Conservation (phyloP, 2,113 vertebrate species). For the Nerophis ophidion region DNA sequence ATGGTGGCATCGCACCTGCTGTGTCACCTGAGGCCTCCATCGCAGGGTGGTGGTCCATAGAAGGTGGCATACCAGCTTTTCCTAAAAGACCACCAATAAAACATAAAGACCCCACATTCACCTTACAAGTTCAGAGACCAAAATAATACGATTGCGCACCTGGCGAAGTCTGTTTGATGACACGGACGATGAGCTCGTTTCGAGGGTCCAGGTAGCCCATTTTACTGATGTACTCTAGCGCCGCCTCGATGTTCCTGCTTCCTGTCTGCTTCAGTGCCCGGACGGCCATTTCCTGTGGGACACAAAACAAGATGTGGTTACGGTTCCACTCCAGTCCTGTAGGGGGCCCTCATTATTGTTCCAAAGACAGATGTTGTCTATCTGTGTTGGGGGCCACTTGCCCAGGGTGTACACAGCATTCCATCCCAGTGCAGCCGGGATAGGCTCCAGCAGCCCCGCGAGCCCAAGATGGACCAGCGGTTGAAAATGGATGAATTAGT, state of each 20-base stretch:
- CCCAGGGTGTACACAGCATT: too few species aligned
- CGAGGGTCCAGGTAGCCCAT: conserved; percentile 97
- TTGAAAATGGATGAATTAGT: too few species aligned
- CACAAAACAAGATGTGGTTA: conserved; percentile 4
- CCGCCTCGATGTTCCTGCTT: conserved; percentile 93
- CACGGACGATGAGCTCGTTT: conserved; percentile 93
- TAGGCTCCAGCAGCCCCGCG: too few species aligned
- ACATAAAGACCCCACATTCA: background rate
- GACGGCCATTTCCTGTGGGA: conserved; percentile 89
- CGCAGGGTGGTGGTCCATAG: conserved; percentile 79
- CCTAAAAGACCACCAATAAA: conserved; percentile 65
- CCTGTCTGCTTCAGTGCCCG: conserved; percentile 94
- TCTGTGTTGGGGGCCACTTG: too few species aligned
- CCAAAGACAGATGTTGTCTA: too few species aligned
- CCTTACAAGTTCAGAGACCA: background rate
- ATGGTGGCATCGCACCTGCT: conserved; percentile 73
- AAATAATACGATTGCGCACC: conserved; percentile 60
- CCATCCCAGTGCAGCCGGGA: too few species aligned
- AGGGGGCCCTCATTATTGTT: too few species aligned
- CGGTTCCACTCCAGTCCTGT: too few species aligned
- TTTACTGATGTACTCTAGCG: conserved; percentile 96
- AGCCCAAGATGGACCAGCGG: too few species aligned
- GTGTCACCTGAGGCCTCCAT: conserved; percentile 80
- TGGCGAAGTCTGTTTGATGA: conserved; percentile 96
- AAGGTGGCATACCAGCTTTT: conserved; percentile 78